phyloP scores from a whole-genome alignment of 2,797 vertebrate species.

The Sphaeramia orbicularis region DNA sequence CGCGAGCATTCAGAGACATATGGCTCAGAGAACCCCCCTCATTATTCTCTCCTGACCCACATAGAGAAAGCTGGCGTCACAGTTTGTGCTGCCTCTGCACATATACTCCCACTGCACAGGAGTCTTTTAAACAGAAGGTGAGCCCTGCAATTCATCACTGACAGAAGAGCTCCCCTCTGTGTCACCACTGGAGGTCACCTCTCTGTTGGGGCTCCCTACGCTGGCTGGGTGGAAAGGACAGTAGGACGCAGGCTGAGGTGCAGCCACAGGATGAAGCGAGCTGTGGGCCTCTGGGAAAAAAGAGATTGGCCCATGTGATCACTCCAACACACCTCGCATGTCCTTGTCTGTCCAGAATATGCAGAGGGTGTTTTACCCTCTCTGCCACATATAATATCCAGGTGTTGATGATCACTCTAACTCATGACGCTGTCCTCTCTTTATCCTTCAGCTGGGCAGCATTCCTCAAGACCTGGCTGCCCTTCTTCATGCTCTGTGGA shows the following conservation, averaged over 20 bases:
- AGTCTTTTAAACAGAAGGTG: slow-evolving; percentile 63
- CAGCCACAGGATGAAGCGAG: slow-evolving; percentile 3
- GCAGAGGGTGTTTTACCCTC: slow-evolving; percentile 12
- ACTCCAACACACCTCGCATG: slow-evolving; percentile 20
- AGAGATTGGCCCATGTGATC: slow-evolving; percentile 22
- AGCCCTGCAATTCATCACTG: slow-evolving; percentile 78
- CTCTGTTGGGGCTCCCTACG: slow-evolving; percentile 64
- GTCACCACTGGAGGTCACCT: slow-evolving; percentile 71
- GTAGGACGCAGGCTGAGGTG: slow-evolving; percentile 44
- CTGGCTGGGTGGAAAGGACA: slow-evolving; percentile 54
- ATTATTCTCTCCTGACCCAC: slow-evolving; percentile 80
- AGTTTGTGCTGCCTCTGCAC: slow-evolving; percentile 69
- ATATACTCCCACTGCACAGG: slow-evolving; percentile 46
- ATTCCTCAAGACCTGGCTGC: slow-evolving; percentile 97
- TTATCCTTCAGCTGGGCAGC: slow-evolving; percentile 86
- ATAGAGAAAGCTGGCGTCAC: slow-evolving; percentile 64
- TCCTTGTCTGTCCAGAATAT: slow-evolving; percentile 55
- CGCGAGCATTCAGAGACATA: slow-evolving; percentile 51
- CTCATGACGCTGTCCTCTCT: slow-evolving; percentile 31
- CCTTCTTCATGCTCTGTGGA: slow-evolving; percentile 91
- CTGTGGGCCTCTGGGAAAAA: slow-evolving; percentile 28
- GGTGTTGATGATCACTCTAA: slow-evolving; percentile 47
- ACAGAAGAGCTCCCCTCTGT: slow-evolving; percentile 53
- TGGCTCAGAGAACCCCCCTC: slow-evolving; percentile 59
- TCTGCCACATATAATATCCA: slow-evolving; percentile 9